Conservation (phyloP, 2,797 vertebrate species). For the Tadarida brasiliensis region DNA sequence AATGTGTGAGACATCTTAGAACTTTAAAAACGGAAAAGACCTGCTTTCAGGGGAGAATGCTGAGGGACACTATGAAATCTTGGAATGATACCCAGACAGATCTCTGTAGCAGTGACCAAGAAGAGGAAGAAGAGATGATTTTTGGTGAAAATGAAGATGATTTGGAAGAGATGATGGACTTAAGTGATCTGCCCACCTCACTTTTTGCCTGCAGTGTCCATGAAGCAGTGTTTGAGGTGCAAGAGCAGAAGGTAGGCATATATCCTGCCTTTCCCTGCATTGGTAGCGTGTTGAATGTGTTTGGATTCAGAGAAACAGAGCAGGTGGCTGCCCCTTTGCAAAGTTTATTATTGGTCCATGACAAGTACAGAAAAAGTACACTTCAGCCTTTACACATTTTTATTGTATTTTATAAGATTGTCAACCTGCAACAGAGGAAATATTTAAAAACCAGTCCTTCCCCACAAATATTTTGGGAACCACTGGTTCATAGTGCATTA, state of each 20-base stretch:
- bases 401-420: background rate
- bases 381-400: background rate
- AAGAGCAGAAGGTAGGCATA: slow-evolving; percentile 90
- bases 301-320: background rate
- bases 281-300: background rate
- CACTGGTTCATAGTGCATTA: background rate
- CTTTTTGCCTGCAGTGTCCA: slow-evolving; percentile 96
- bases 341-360: accelerated
- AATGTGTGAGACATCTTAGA: slow-evolving; percentile 67
- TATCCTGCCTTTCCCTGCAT: background rate
- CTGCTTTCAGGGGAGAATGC: slow-evolving; percentile 85
- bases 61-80: slow-evolving; percentile 91
- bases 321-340: background rate
- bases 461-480: background rate
- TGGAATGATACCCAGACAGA: slow-evolving; percentile 94
- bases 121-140: slow-evolving; percentile 95
- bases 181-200: slow-evolving; percentile 95
- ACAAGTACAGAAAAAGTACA: background rate
- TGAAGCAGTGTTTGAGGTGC: slow-evolving; percentile 93
- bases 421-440: background rate
- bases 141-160: slow-evolving; percentile 93
- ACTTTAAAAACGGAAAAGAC: background rate
- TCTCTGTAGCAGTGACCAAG: slow-evolving; percentile 95
- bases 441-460: background rate
- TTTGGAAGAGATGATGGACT: slow-evolving; percentile 96